Evolutionary conservation across 1,140 invertebrate species (phyloP).

Genomic region (Drosophila fuyamai): DNA sequence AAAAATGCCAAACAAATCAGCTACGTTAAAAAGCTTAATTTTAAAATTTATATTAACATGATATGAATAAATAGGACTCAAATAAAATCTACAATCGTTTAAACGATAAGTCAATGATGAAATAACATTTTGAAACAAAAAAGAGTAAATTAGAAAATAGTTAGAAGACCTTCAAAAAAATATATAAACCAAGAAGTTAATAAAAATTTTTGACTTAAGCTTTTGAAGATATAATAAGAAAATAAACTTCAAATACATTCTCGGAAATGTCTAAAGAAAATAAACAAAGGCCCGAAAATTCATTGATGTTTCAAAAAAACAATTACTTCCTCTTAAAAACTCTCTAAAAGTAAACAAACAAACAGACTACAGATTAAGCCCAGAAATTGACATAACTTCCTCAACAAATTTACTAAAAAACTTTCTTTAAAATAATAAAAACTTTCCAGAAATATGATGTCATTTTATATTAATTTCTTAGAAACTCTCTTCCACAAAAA

Average conservation of each 20-base stretch:
- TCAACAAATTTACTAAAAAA: background rate
- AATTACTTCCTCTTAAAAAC: background rate
- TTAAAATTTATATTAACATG: no score
- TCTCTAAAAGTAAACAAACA: background rate
- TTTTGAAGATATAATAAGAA: background rate
- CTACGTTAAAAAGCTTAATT: no score
- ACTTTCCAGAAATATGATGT: background rate
- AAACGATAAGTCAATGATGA: no score
- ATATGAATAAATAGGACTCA: no score
- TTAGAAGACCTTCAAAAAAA: no score
- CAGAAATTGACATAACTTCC: background rate
- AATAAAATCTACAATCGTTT: no score
- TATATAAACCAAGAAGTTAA: no score
- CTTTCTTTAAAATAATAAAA: background rate
- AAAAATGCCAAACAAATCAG: no score
- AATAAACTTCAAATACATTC: background rate
- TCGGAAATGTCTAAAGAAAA: background rate
- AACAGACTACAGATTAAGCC: no score
- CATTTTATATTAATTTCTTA: background rate
- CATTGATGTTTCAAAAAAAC: background rate
- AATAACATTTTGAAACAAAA: no score
- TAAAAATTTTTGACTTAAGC: no score
- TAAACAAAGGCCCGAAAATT: background rate
- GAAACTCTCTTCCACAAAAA: background rate
- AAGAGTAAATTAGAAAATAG: no score